Percentiles rank a stretch among this genome's conserved stretches.
Conservation (phyloP, 30 jellyfish, hydroid and myxozoan species). For the Aurelia sp. region DNA sequence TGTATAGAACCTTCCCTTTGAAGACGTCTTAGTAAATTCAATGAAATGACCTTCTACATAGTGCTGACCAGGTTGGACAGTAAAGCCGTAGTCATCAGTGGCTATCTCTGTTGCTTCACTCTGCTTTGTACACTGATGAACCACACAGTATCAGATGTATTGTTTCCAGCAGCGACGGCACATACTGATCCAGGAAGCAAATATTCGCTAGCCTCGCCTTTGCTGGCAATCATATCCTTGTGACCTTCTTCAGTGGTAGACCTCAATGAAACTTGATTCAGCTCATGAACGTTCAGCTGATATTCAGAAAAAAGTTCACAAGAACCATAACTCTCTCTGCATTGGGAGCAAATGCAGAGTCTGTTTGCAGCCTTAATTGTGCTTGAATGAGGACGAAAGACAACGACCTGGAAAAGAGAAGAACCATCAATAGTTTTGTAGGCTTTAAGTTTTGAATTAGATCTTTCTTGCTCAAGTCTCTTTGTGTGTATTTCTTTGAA, state of each 20-base stretch:
- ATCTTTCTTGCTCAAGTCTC: conserved; percentile 19
- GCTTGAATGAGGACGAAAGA: conserved; percentile 22
- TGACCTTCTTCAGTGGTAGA: conserved; percentile 19
- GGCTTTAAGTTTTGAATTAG: conserved; percentile 20
- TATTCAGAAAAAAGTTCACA: conserved; percentile 28
- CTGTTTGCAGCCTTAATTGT: conserved; percentile 25
- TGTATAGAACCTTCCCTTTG: conserved; percentile 25
- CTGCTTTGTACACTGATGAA: conserved; percentile 21
- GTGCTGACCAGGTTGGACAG: conserved; percentile 45
- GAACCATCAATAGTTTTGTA: conserved; percentile 32
- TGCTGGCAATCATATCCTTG: conserved; percentile 3
- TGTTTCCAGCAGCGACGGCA: conserved; percentile 44
- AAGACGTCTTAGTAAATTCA: conserved; percentile 15
- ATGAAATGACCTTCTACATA: conserved; percentile 48
- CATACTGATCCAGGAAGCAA: conserved; percentile 29
- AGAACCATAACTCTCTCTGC: conserved; percentile 39
- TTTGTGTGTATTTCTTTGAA: conserved; percentile 16
- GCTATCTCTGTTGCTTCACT: conserved; percentile 19
- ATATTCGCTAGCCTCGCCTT: conserved; percentile 31
- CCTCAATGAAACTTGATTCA: conserved; percentile 27
- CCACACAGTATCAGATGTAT: conserved; percentile 52
- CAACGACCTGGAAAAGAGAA: conserved; percentile 32
- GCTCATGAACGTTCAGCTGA: conserved; percentile 28
- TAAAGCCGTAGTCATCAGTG: conserved; percentile 42
- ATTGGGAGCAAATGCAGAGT: conserved; percentile 35